Evolutionary conservation across 2,113 vertebrate genomes (phyloP), one percentile per base, ranked within the genome.

Genomic region (Merops nubicus): DNA sequence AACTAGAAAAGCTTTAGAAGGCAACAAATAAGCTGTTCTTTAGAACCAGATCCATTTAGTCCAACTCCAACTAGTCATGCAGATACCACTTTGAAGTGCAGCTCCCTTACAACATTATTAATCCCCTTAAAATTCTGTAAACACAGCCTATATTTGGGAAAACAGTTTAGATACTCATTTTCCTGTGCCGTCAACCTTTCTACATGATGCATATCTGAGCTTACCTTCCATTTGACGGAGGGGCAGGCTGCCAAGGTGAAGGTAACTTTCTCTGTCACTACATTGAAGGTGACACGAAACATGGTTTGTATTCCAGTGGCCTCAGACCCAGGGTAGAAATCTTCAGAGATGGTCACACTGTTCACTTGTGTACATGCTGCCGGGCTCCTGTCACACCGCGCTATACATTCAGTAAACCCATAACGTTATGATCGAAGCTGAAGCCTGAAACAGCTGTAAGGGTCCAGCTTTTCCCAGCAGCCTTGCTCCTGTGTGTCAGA

Each of bases 401-500:
- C 73, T 68, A 43, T 69, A 69, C 75, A 15, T 57, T 82, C 56
- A 15, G 80, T 73, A 91, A 53, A 85, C 69, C 70, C 74, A 57
- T 84, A 78, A 47, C 0, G 0, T 69, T 91, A 45, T 91, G 82
- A 94, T 77, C 2, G 6, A 94, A 96, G 64, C 83, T 56, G 89
- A 95, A 90, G 89, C 67, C 59, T 85, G 82, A 94, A 94, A 87
- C 23, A 89, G 85, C 91, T 89, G 53, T 88, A 82, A 86, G 57
- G 56, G 60, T 76, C 85, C 72, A 70, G 60, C 19, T 91, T 94
- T 96, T 94, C 81, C 85, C 85, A 85, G 91, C 91, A 95, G 89
- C 94, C 96, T 92, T 93, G 85, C 62, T 93, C 88, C 81, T 81
- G 86, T 92, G 60, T 96, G 93, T 95, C 95, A 96, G 93, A 92